Evolutionary conservation across 2,113 vertebrate genomes (phyloP), one percentile per base, ranked within the genome.

Genomic region (Oreochromis aureus): DNA sequence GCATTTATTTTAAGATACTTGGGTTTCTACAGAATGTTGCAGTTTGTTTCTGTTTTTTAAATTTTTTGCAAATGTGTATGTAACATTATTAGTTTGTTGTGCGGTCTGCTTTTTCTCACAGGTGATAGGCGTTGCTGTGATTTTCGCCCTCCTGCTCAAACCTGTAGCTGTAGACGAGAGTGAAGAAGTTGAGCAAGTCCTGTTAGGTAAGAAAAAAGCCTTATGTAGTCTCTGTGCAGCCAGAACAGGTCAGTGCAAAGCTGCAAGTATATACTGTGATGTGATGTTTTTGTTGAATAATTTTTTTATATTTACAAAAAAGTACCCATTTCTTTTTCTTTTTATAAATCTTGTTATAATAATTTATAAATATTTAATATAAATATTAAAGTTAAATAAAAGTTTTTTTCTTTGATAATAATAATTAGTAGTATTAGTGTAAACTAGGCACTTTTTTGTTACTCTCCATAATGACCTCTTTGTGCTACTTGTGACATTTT

Each of bases 141-240:
- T 97, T 90, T 97, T 97, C 16, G 97, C 97, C 5, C 89, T 97
- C 87, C 89, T 97, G 51, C 87, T 97, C 86, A 97, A 96, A 89
- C 96, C 96, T 55, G 96, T 96, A 2, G 93, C 95, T 27, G 90
- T 96, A 80, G 97, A 97, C 22, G 96, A 96, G 48, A 95, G 61
- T 30, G 96, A 96, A 30, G 97, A 97, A 87, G 85, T 95, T 2
- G 95, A 96, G 27, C 80, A 94, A 9, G 88, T 96, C 73, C 86
- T 96, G 61, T 81, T 89, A 83, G 94, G 97, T 97, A 92, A 95
- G 92, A 51, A 78, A 78, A 79, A 53, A 71, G 13, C 13, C 11
- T 76, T 9, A 32, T 12, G 12, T 16, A 84, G 44, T 11, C 19
- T 24, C 18, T 82, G 15, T 79, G 46, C 56, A 22, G 22, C 6